phyloP scores from a whole-genome alignment of 2,888 invertebrate species.

The Melinaea menophilus region DNA sequence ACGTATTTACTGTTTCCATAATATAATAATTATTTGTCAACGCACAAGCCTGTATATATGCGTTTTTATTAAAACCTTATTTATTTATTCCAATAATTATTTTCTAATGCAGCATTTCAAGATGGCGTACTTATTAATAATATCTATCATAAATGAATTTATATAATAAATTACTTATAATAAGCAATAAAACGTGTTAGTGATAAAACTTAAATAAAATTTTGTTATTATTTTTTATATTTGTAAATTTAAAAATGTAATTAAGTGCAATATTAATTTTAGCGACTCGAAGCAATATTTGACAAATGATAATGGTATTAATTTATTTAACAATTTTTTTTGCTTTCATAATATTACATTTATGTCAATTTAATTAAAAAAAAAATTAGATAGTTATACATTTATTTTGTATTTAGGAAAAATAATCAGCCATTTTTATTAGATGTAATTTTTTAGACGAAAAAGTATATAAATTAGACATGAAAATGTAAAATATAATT shows the following conservation, averaged over 20 bases:
- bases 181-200: slow-evolving; percentile 73
- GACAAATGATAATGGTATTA: slow-evolving; percentile 3
- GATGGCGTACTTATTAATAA: slow-evolving; percentile 1
- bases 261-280: slow-evolving; percentile 70
- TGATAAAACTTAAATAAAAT: slow-evolving; percentile 50
- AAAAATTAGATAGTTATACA: too few relatives aligned
- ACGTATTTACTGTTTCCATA: not conserved
- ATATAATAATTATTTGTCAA: not conserved
- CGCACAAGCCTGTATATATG: slow-evolving; percentile 7
- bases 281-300: slow-evolving; percentile 60
- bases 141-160: slow-evolving; percentile 20
- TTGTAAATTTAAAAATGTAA: slow-evolving; percentile 31
- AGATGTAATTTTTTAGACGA: slow-evolving; percentile 58
- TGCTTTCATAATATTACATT: too few relatives aligned
- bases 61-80: not conserved
- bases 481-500: slow-evolving; percentile 46
- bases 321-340: too few relatives aligned
- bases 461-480: slow-evolving; percentile 35
- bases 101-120: too few relatives aligned
- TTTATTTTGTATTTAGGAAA: slow-evolving; percentile 7
- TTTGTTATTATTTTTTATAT: slow-evolving; percentile 31
- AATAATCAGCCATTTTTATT: slow-evolving; percentile 27
- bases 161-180: slow-evolving; percentile 14
- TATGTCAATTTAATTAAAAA: too few relatives aligned
- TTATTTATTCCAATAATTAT: not conserved